These are phyloP conservation scores for Oreochromis spilurus DNA, from an alignment of 2,113 vertebrate genomes.

Conservation along the genomic window DNA sequence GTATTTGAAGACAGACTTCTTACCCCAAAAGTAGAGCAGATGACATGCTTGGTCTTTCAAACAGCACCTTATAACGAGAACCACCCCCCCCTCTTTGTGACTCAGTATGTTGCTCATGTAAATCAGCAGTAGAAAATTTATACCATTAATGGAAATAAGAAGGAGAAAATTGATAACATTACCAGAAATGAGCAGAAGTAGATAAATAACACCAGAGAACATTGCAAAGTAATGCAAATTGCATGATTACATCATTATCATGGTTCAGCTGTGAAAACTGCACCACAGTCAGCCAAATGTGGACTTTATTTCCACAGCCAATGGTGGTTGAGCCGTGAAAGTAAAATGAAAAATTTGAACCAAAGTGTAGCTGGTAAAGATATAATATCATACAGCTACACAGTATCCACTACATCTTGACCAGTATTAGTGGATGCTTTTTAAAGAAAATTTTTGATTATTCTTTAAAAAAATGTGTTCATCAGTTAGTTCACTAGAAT, in stretches of 20 bases:
- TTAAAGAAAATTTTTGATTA: no score
- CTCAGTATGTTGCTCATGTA: no score
- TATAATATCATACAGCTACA: not conserved
- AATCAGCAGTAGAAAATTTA: not conserved
- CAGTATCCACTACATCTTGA: not conserved
- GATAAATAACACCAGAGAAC: not conserved
- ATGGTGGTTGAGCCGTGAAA: not conserved
- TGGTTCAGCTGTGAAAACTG: not conserved
- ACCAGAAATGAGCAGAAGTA: not conserved
- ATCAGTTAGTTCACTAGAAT: no score
- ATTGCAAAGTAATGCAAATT: not conserved
- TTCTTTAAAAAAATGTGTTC: no score
- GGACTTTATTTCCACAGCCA: not conserved
- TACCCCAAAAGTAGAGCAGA: fast-evolving
- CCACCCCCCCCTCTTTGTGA: no score
- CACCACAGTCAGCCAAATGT: not conserved
- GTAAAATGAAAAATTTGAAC: not conserved
- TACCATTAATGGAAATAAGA: fast-evolving
- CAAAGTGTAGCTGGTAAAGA: not conserved
- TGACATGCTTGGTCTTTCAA: no score
- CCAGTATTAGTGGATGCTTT: no score
- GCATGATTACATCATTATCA: not conserved
- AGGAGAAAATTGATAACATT: not conserved
- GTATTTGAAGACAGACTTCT: no score
- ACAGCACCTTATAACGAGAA: no score